These are phyloP conservation scores for Eristalis pertinax DNA, from an alignment of 2,888 invertebrate species.

Conservation along the genomic window DNA sequence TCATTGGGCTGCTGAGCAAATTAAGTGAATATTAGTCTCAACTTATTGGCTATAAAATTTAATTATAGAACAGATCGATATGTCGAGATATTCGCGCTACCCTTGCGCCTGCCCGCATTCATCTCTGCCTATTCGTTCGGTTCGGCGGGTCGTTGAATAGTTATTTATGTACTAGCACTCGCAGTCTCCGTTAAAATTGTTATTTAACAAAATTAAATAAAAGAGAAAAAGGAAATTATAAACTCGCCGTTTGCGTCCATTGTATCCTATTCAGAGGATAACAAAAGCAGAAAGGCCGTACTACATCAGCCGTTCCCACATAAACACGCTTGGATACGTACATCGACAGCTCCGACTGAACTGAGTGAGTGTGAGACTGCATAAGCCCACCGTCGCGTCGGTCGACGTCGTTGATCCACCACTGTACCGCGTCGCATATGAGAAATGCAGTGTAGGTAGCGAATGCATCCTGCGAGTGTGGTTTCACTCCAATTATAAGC, in stretches of 20 bases:
- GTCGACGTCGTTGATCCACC: background rate
- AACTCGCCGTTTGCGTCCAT: constrained; percentile 22
- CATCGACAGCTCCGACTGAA: background rate
- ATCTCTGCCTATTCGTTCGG: constrained; percentile 34
- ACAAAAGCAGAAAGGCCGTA: constrained; percentile 7
- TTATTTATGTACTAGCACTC: constrained; percentile 56
- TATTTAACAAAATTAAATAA: constrained; percentile 58
- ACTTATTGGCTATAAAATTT: constrained; percentile 63
- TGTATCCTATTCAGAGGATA: constrained; percentile 11
- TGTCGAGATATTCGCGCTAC: constrained; percentile 7
- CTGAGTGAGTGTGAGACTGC: background rate
- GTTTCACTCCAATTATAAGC: constrained; percentile 69
- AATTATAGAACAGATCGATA: constrained; percentile 69
- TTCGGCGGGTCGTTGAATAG: constrained; percentile 58
- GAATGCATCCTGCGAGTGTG: constrained; percentile 39
- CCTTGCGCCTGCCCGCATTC: background rate
- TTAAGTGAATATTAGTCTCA: constrained; percentile 54
- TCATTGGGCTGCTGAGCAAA: constrained; percentile 36
- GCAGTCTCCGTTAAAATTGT: constrained; percentile 36
- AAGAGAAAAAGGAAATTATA: constrained; percentile 32
- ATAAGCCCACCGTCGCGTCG: background rate
- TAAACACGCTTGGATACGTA: background rate
- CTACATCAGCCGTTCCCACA: background rate
- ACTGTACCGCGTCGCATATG: constrained; percentile 16
- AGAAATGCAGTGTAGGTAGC: constrained; percentile 1